Conservation (phyloP, 2,113 vertebrate species). For the Cacatua alba region DNA sequence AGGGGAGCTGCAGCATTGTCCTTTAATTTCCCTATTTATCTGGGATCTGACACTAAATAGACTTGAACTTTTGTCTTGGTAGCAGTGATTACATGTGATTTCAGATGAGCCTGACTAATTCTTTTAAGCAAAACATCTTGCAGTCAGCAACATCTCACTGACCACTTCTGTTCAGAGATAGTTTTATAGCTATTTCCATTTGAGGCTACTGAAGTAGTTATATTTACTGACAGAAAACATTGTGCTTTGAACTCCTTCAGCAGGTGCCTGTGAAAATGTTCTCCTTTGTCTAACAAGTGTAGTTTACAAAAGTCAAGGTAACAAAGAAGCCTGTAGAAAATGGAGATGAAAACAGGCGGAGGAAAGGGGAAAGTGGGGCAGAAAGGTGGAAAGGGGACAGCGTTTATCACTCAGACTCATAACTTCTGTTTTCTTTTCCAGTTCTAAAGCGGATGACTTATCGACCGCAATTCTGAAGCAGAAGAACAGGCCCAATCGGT, state of each 20-base stretch:
- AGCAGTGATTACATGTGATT: background rate
- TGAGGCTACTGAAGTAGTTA: background rate
- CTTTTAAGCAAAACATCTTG: constrained; percentile 35
- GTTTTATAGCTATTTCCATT: background rate
- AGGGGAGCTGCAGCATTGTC: background rate
- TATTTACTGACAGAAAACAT: background rate
- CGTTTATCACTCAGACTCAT: background rate
- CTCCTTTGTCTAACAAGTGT: background rate
- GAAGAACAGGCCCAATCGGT: constrained; percentile 96
- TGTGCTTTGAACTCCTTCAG: background rate
- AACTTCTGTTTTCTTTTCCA: constrained; percentile 54
- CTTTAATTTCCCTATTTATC: constrained; percentile 32
- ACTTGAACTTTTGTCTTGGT: constrained; percentile 10
- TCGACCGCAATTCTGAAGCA: constrained; percentile 98
- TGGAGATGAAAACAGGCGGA: background rate
- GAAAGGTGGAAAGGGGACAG: background rate
- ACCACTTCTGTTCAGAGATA: background rate
- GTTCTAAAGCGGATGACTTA: constrained; percentile 94
- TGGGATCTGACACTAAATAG: constrained; percentile 35
- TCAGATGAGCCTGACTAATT: constrained; percentile 13
- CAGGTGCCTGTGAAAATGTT: background rate
- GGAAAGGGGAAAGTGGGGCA: background rate
- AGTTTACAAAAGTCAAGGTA: background rate
- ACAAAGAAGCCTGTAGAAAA: background rate
- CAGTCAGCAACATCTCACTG: constrained; percentile 42